A percentile compares a stretch with the other conserved stretches of the same genome.
Evolutionary conservation across 2,113 vertebrate species (phyloP).

Genomic region (Hippocampus barbouri): DNA sequence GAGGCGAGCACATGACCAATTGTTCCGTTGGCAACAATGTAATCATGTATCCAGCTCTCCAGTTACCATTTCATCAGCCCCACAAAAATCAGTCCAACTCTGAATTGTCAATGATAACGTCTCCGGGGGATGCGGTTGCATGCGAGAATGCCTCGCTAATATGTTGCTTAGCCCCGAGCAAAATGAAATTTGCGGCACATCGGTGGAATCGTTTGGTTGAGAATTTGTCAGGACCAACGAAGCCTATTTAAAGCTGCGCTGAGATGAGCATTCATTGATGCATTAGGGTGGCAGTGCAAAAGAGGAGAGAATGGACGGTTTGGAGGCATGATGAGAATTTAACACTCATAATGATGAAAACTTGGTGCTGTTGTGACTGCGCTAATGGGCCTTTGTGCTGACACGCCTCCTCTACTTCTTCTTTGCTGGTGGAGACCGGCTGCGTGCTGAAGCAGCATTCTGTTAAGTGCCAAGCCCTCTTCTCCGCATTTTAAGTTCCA

Average conservation of each 20-base stretch:
- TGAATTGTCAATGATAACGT: constrained; percentile 31
- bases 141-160: constrained; percentile 35
- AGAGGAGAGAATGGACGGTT: not conserved
- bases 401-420: constrained; percentile 32
- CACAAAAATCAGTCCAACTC: constrained; percentile 38
- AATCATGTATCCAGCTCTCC: constrained; percentile 14
- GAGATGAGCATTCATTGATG: constrained; percentile 52
- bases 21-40: constrained; percentile 34
- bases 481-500: constrained; percentile 44
- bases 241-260: constrained; percentile 31
- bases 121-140: constrained; percentile 17
- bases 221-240: constrained; percentile 53
- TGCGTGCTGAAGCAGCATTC: constrained; percentile 55
- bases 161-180: constrained; percentile 25
- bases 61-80: constrained; percentile 14
- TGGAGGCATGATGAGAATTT: constrained; percentile 6
- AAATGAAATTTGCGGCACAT: constrained; percentile 45
- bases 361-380: constrained; percentile 9
- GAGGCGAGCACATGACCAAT: constrained; percentile 41
- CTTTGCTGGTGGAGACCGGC: constrained; percentile 30
- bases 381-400: constrained; percentile 44
- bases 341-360: constrained; percentile 24
- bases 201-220: constrained; percentile 43
- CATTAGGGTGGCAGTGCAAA: constrained; percentile 47
- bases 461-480: constrained; percentile 36